Evolutionary conservation across 2,797 vertebrate genomes (phyloP).

Genomic region (Pelobates cultripes): DNA sequence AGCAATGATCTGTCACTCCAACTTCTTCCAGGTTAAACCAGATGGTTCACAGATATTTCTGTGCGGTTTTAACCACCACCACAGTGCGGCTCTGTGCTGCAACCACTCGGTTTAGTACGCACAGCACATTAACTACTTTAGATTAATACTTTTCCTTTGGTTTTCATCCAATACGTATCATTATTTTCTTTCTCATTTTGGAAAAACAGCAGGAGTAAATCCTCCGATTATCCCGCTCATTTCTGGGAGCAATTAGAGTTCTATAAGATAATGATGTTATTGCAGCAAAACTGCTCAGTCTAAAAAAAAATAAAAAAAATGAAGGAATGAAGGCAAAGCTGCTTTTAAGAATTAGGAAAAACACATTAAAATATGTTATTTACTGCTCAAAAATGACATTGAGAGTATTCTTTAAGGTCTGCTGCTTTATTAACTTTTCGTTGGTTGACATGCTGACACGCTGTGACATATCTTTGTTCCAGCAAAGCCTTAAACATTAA

Average conservation of each 20-base stretch:
- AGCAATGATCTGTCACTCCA: no score
- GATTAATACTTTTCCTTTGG: no score
- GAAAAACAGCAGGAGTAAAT: constrained; percentile 17
- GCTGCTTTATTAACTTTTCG: constrained; percentile 73
- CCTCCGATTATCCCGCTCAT: constrained; percentile 27
- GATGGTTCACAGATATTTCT: no score
- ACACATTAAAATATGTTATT: constrained; percentile 61
- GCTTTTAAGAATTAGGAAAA: constrained; percentile 57
- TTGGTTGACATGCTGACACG: constrained; percentile 64
- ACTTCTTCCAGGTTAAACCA: no score
- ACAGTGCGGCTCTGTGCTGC: no score
- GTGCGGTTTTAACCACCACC: no score
- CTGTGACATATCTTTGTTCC: constrained; percentile 68
- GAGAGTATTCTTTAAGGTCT: constrained; percentile 65
- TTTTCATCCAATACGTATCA: not conserved
- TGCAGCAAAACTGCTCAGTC: constrained; percentile 58
- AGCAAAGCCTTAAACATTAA: constrained; percentile 76
- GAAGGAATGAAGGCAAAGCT: constrained; percentile 25
- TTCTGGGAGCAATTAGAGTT: constrained; percentile 42
- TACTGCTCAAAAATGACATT: constrained; percentile 64
- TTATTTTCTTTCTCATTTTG: constrained; percentile 26
- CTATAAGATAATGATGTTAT: constrained; percentile 68
- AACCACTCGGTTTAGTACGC: no score
- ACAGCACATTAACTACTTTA: no score
- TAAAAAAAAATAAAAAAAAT: constrained; percentile 26